Conservation (phyloP, 2,797 vertebrate genomes). For the Myiotriccus ornatus region DNA sequence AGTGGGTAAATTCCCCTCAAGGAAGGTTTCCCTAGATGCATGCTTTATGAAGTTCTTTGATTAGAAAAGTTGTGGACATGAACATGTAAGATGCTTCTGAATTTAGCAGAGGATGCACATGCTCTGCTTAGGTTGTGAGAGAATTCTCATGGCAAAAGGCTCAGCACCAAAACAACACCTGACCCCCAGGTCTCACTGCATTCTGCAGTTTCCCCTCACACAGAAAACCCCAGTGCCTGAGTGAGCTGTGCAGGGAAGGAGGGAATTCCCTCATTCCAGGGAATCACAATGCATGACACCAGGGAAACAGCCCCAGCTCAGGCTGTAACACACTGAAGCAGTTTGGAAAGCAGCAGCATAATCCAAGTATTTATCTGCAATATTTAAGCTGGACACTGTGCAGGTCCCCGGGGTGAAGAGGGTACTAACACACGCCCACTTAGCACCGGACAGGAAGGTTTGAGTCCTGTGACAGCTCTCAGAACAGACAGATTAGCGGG, state of each 20-base stretch:
- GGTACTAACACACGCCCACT: accelerated
- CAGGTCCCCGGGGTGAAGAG: background rate
- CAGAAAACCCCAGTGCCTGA: accelerated
- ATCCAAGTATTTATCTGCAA: background rate
- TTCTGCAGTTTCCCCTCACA: background rate
- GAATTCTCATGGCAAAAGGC: background rate
- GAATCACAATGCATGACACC: accelerated
- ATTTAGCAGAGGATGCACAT: background rate
- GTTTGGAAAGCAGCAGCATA: background rate
- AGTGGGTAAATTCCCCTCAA: background rate
- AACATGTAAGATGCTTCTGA: background rate
- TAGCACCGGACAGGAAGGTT: background rate
- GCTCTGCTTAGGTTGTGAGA: background rate
- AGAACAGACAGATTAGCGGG: background rate
- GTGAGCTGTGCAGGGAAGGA: background rate
- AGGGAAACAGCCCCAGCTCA: background rate
- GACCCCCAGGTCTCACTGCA: accelerated
- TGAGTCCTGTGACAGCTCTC: background rate
- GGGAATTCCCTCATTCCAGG: background rate
- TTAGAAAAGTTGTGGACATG: background rate
- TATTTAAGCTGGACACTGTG: background rate
- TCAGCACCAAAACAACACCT: background rate
- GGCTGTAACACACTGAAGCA: background rate
- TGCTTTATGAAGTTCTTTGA: background rate
- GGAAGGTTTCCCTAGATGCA: background rate